Conservation (phyloP, 2,888 invertebrate genomes). For the Drosophila sordidapex region DNA sequence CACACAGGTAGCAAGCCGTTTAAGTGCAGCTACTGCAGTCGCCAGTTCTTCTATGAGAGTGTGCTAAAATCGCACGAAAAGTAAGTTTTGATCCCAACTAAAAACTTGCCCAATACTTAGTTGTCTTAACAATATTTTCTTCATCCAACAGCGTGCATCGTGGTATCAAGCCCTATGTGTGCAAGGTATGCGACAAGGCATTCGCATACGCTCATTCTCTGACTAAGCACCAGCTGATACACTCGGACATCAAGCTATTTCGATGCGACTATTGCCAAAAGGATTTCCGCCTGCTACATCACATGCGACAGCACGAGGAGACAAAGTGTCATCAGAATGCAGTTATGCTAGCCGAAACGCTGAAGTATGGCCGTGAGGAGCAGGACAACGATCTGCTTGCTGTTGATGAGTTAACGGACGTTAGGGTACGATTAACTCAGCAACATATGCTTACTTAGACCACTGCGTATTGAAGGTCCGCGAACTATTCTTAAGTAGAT, state of each 20-base stretch:
- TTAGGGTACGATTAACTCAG: conserved; percentile 34
- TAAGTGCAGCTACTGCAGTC: conserved; percentile 81
- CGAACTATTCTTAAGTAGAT: conserved; percentile 27
- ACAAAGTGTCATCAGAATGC: conserved; percentile 83
- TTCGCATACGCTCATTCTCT: conserved; percentile 82
- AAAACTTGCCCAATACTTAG: neutral
- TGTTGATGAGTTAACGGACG: conserved; percentile 50
- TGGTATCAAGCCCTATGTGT: conserved; percentile 82
- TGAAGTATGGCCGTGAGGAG: conserved; percentile 52
- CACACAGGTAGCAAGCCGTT: conserved; percentile 82
- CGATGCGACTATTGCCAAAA: conserved; percentile 82
- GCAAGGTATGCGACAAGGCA: conserved; percentile 78
- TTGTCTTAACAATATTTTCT: neutral
- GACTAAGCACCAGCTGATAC: conserved; percentile 82
- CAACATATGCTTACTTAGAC: conserved; percentile 37
- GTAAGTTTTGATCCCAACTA: conserved; percentile 55
- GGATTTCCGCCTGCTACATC: conserved; percentile 83
- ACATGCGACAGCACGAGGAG: conserved; percentile 83
- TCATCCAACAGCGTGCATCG: conserved; percentile 69
- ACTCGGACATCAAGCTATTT: conserved; percentile 81
- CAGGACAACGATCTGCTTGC: conserved; percentile 53
- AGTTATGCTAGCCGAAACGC: conserved; percentile 65
- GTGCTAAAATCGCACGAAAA: conserved; percentile 82
- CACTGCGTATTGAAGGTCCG: conserved; percentile 6
- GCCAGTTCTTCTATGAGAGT: conserved; percentile 83